These are phyloP conservation scores for Nibea coibor DNA, from an alignment of 2,113 vertebrate genomes.

Conservation along the genomic window DNA sequence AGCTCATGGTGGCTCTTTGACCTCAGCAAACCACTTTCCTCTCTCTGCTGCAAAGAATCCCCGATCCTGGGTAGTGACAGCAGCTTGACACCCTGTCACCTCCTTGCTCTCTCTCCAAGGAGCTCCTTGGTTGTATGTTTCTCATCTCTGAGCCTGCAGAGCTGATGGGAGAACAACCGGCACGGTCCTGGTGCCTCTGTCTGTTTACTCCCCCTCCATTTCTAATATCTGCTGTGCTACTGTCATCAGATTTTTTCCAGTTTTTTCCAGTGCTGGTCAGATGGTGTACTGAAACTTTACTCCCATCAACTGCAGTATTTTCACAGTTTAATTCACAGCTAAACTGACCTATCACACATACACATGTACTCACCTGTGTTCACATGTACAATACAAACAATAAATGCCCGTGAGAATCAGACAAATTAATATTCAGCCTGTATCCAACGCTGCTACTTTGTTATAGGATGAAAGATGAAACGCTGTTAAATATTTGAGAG, in stretches of 20 bases:
- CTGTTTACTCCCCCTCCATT: conserved; percentile 33
- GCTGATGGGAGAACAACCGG: conserved; percentile 39
- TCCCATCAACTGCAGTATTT: background rate
- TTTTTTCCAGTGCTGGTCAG: conserved; percentile 9
- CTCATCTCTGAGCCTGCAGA: conserved; percentile 42
- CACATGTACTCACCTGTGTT: background rate
- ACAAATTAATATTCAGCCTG: background rate
- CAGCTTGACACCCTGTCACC: conserved; percentile 59
- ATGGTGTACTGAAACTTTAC: background rate
- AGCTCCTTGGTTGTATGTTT: conserved; percentile 27
- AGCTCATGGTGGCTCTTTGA: conserved; percentile 36
- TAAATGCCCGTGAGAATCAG: background rate
- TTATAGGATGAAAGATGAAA: conserved; percentile 1
- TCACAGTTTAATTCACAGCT: background rate
- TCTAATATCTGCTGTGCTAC: conserved; percentile 1
- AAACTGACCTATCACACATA: background rate
- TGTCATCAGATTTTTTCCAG: conserved; percentile 8
- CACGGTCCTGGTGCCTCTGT: conserved; percentile 42
- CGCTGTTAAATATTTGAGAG: conserved; percentile 7
- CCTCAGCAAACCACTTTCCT: conserved; percentile 46
- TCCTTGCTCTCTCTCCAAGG: conserved; percentile 40
- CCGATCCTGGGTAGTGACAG: conserved; percentile 53
- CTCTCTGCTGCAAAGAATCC: conserved; percentile 23
- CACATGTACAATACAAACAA: background rate
- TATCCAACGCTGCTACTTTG: background rate